Percentiles rank a stretch among this genome's conserved stretches.
phyloP scores from a whole-genome alignment of 2,797 vertebrate genomes.

The Atherinosoma microstoma region DNA sequence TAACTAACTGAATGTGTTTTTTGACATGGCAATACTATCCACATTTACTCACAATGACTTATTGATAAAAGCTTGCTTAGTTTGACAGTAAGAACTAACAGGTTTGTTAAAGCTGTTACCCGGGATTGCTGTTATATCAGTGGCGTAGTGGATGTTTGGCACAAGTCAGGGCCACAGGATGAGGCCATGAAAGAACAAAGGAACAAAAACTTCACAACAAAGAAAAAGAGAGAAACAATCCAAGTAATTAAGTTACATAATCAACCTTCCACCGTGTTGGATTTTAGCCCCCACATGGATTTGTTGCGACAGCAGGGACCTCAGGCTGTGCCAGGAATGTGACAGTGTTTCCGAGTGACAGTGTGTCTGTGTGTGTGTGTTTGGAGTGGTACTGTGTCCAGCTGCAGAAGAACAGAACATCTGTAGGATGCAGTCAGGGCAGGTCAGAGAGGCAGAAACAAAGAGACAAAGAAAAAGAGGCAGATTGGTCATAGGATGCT shows the following conservation, averaged over 20 bases:
- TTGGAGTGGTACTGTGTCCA: slow-evolving; percentile 60
- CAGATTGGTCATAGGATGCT: background rate
- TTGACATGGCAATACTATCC: too few relatives aligned
- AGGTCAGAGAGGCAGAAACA: slow-evolving; percentile 42
- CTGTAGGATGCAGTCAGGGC: slow-evolving; percentile 66
- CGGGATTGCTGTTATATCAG: slow-evolving; percentile 58
- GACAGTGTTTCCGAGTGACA: slow-evolving; percentile 22
- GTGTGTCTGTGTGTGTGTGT: slow-evolving; percentile 35
- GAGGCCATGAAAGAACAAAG: slow-evolving; percentile 57
- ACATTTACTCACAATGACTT: too few relatives aligned
- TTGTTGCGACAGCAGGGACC: slow-evolving; percentile 61
- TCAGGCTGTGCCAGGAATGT: slow-evolving; percentile 72
- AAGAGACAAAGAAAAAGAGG: slow-evolving; percentile 3
- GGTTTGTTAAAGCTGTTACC: slow-evolving; percentile 4
- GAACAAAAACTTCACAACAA: slow-evolving; percentile 59
- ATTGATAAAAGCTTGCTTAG: too few relatives aligned
- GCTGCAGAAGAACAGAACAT: slow-evolving; percentile 73
- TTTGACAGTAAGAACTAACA: too few relatives aligned
- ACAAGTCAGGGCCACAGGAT: slow-evolving; percentile 37
- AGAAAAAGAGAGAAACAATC: slow-evolving; percentile 61
- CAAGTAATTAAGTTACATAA: slow-evolving; percentile 77
- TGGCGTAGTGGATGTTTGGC: slow-evolving; percentile 48
- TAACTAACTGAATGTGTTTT: too few relatives aligned
- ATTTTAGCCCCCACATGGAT: slow-evolving; percentile 57
- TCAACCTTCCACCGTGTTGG: slow-evolving; percentile 42